Base-by-base conservation (phyloP, 2,113 vertebrate species). In the Corvus hawaiiensis region DNA sequence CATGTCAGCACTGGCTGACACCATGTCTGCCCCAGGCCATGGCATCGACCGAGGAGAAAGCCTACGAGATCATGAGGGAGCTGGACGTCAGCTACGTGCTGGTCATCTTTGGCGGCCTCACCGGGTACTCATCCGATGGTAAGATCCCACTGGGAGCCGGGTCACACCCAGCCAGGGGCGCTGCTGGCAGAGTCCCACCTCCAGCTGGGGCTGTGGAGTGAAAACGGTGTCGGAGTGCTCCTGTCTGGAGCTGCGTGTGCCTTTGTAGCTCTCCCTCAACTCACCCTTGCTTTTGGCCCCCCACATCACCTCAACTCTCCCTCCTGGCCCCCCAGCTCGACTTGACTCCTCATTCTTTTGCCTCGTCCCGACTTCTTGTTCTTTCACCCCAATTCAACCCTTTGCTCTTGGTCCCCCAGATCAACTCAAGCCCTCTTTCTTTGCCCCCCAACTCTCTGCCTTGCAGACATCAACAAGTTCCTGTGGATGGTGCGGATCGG, bases 401-500 rank as follows among this genome's bases (percentile, higher is more conserved):
- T 7, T 39, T 3, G 1, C 21, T 56, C 33, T 33, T 41, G 13
- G 20, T 3, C 17, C 28, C 48, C 10, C 62, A 69, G 4, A 26
- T 56, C 61, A n/a, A 2, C 23, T 55, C 46, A 12, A 4, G 6
- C 6, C 64, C 21, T 55, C 7, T 0, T 37, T 51, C 52, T 49
- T 28, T 18, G 4, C 5, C 37, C 32, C 8, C 2, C 46, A 15
- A 7, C 44, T 37, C 76, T 10, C 10, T 33, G 13, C 59, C 22
- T 73, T 51, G 7, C 72, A 98, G 99, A 99, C 96, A 99, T 99
- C 94, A 99, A 99, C 90, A 99, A 99, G 96, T 99, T 99, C 92
- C 97, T 99, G 79, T 99, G 99, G 99, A 99, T 99, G 99, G 99
- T 99, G 49, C 98, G 99, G 16, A 99, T 99, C 10, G 99, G 99